Evolutionary conservation across 2,888 invertebrate species (phyloP), one percentile per base, ranked within the genome.

Genomic region (Craniophora ligustri): DNA sequence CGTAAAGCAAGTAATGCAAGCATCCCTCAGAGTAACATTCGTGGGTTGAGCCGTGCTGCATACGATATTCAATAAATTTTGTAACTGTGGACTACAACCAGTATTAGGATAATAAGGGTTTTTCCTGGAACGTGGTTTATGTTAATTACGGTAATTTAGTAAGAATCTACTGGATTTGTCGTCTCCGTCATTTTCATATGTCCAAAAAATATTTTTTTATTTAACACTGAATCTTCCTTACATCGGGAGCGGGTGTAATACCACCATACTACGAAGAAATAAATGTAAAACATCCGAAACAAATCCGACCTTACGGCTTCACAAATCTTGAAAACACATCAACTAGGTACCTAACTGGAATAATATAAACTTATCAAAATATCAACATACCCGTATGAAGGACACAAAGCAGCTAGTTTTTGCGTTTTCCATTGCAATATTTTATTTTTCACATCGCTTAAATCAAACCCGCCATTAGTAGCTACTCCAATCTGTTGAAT

Each of bases 21-120:
- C 94, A 84, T 95, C 95, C 54, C 95, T 91, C 51, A 86, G 69
- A 26, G 94, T 93, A 3, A 93, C 85, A 66, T 95, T 94, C 1
- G 94, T 92, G 11, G 94, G 94, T 81, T 95, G 95, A n/a, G 95
- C 95, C 28, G 95, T 94, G 71, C 95, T 95, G 79, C 95, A 95
- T 58, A 95, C 92, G 55, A 95, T 84, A 75, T 94, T 95, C 7
- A 96, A 81, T 46, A 96, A 84, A 70, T 94, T 95, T 55, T 92
- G 92, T 30, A 93, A 63, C 58, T 87, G 84, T 0, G 74, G 76
- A 32, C 93, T 93, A 72, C 14, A 85, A 73, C 21, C 11, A 56
- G 6, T n/a, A n/a, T n/a, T n/a, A n/a, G n/a, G n/a, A n/a, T n/a
- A n/a, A n/a, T n/a, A n/a, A n/a, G n/a, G n/a, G n/a, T n/a, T n/a